phyloP scores from a whole-genome alignment of 1,140 invertebrate genomes.

The Triops cancriformis region DNA sequence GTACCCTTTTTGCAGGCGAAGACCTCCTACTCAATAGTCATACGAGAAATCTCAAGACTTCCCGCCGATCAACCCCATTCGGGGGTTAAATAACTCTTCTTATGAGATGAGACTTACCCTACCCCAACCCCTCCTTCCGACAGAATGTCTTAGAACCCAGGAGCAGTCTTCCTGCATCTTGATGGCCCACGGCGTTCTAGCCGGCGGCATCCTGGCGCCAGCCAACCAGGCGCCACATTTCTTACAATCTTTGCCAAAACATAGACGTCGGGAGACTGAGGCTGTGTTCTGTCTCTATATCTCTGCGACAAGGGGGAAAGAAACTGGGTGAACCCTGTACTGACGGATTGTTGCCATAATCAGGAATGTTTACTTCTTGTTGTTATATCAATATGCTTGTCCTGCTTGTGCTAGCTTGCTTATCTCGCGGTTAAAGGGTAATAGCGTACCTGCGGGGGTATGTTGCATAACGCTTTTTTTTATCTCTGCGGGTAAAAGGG shows the following conservation, averaged over 20 bases:
- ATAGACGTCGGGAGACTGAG: background rate
- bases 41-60: background rate
- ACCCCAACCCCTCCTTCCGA: constrained; percentile 2
- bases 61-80: background rate
- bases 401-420: background rate
- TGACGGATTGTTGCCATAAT: background rate
- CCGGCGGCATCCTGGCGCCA: background rate
- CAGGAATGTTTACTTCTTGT: background rate
- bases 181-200: constrained; percentile 2
- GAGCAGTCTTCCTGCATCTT: background rate
- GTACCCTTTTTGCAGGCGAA: no score
- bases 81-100: background rate
- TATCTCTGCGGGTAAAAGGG: background rate
- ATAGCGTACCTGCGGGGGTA: background rate
- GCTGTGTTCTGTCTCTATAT: background rate
- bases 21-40: background rate
- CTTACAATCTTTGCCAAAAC: background rate
- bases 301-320: background rate
- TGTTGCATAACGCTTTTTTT: background rate
- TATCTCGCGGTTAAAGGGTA: background rate
- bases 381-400: no score
- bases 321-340: background rate
- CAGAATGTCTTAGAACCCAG: background rate
- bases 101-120: background rate
- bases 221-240: background rate